Evolutionary conservation across 1,140 invertebrate genomes (phyloP), one percentile per base, ranked within the genome.

Genomic region (Micrasema longulum): DNA sequence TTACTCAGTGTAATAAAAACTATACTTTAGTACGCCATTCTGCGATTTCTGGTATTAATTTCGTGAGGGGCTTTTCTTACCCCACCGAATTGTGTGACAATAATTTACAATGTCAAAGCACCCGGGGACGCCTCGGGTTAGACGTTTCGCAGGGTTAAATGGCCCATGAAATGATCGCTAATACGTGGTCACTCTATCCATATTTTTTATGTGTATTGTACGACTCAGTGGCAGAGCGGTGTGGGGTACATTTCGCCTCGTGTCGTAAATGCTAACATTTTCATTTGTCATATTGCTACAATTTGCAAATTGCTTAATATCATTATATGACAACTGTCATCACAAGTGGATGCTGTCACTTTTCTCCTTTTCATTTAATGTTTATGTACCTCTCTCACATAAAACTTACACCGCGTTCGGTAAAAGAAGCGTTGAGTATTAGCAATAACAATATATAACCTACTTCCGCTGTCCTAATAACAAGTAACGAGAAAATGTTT

Each of bases 81-180:
- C 53, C 50, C 12, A 20, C 48, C 35, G 43, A 62, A 48, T 52
- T 72, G 62, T 52, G 62, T 36, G 68, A 74, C 67, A 53, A 74
- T 74, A 74, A 70, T 74, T 74, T 57, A 71, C 41, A 36, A 41
- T 67, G 72, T 67, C 68, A 52, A 53, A 62, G 55, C 43, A 20
- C 72, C 31, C 18, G 62, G 47, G 72, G 60, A 63, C 52, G 67
- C 66, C 63, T 43, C 38, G 48, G 11, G 35, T 50, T 47, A 63
- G 66, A 66, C 63, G 26, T 69, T 53, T 43, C 72, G 72, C 66
- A 50, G 66, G 26, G 64, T 67, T 74, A 70, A 74, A 74, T 71
- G 72, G 67, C 47, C 67, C 72, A 52, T 70, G 68, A 70, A 74
- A 74, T 74, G 48, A 71, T 74, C 72, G 68, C 72, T 74, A 74